These are phyloP conservation scores for Alcedo atthis DNA, from an alignment of 2,797 vertebrate genomes.

Conservation along the genomic window DNA sequence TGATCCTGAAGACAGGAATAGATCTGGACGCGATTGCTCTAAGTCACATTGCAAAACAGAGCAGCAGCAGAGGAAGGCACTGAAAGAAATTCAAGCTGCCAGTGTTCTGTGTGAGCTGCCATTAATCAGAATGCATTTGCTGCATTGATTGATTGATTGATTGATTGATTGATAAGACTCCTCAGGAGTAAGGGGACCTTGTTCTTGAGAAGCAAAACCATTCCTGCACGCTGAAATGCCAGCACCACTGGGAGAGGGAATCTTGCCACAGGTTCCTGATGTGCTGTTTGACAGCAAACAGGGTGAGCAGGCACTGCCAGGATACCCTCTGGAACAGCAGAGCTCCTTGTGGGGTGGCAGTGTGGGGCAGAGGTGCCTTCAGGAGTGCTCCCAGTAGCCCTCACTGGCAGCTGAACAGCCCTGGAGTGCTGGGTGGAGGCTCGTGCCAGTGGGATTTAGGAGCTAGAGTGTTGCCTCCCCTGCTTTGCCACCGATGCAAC, in stretches of 20 bases:
- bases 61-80: not conserved
- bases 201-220: not conserved
- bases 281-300: not conserved
- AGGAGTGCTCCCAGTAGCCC: not conserved
- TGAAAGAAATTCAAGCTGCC: not conserved
- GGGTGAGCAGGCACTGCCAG: not conserved
- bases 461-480: not conserved
- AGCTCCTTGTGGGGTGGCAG: accelerated
- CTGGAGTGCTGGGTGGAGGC: not conserved
- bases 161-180: not conserved
- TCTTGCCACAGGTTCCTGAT: accelerated
- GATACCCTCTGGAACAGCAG: not conserved
- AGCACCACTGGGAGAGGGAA: accelerated
- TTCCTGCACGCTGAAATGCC: not conserved
- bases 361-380: not conserved
- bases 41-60: not conserved
- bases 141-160: not conserved
- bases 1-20: not conserved
- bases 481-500: not conserved
- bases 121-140: not conserved
- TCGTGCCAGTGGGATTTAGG: not conserved
- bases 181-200: not conserved
- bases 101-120: not conserved
- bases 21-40: not conserved
- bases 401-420: not conserved